Evolutionary conservation across 2,113 vertebrate genomes (phyloP).

Genomic region (Naja naja): DNA sequence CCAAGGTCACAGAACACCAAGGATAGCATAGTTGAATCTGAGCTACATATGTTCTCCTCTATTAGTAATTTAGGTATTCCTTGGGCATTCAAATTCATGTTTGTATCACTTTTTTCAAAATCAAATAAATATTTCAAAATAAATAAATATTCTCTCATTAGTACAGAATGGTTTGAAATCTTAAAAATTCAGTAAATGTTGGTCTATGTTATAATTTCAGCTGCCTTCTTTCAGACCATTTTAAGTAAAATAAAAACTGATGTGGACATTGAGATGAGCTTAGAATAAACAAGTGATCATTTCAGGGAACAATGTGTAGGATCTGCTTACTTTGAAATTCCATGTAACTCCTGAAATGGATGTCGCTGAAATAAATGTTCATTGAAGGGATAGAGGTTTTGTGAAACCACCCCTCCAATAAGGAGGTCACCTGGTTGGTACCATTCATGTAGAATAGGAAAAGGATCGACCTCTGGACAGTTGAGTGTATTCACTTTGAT

Average conservation of each 20-base stretch:
- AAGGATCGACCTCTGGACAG: background rate
- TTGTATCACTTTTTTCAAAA: background rate
- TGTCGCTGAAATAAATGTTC: background rate
- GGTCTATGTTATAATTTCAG: background rate
- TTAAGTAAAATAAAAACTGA: background rate
- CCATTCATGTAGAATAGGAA: background rate
- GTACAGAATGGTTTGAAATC: background rate
- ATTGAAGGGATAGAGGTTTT: background rate
- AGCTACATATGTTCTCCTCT: background rate
- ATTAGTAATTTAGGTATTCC: background rate
- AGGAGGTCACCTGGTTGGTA: background rate
- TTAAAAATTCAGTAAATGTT: background rate
- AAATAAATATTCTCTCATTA: background rate
- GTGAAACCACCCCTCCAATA: background rate
- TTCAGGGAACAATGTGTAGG: background rate
- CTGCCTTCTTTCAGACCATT: background rate
- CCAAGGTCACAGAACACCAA: background rate
- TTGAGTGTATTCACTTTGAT: background rate
- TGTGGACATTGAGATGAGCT: background rate
- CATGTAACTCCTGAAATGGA: background rate
- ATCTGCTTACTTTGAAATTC: background rate
- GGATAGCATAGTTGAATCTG: background rate
- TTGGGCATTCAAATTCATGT: background rate
- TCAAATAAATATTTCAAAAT: no score
- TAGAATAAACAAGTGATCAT: background rate